Evolutionary conservation across 2,888 invertebrate species (phyloP), one percentile per base, ranked within the genome.

Genomic region (Hypselothyrea guttata): DNA sequence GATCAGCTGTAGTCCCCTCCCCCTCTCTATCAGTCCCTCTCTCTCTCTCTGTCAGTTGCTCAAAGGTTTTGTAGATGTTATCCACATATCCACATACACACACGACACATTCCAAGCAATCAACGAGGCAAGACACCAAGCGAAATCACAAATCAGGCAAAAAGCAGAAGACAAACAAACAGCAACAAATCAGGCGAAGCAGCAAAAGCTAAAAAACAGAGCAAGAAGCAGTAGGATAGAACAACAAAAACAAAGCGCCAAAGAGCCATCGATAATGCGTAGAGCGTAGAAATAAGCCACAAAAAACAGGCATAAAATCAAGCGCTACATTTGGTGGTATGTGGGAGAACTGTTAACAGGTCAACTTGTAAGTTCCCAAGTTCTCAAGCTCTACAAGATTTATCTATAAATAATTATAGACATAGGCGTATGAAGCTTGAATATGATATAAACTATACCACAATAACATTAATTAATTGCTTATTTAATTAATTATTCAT

Each of bases 81-180:
- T 69, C 69, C 47, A 47, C 46, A 67, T 34, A 48, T 22, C 28
- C 12, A 30, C 27, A 40, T 28, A 51, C 41, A 51, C 16, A 33
- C 30, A 51, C 45, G 62, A 61, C 51, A 68, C 73, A 86, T 86
- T 74, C 84, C 86, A 69, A 44, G 72, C 64, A 74, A 67, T 77
- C 86, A 69, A 40, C 86, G 78, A 69, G 63, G 67, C 82, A 60
- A 60, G 69, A 49, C 76, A 67, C 76, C 5, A 66, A 61, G 66
- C 77, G 57, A 62, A 69, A 57, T 22, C 22, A 22, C 57, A 62
- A 69, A 57, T 22, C 22, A 22, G 22, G 22, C 22, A 22, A 22
- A 22, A 22, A 22, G 22, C 22, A 22, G 65, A 68, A 60, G 58
- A 58, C 64, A 55, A 47, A 66, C 42, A 35, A 31, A 45, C 51